Conservation (phyloP, 2,113 vertebrate species). For the Malurus alboscapulatus region DNA sequence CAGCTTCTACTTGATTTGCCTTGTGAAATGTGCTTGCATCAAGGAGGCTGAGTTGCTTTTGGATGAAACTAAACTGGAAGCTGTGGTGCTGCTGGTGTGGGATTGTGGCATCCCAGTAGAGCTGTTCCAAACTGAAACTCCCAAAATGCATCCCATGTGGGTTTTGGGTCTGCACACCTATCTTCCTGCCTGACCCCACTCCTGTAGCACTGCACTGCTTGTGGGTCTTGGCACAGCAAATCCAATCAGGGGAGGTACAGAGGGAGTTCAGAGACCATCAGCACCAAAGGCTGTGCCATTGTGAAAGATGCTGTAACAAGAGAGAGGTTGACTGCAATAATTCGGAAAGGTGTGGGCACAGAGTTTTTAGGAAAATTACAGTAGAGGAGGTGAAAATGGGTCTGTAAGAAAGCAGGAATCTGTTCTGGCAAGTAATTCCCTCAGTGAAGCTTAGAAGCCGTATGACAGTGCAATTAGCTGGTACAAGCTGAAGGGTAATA, state of each 20-base stretch:
- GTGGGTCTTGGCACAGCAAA: background rate
- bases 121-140: background rate
- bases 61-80: background rate
- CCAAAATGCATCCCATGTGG: rapidly evolving
- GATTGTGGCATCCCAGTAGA: background rate
- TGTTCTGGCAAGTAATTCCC: background rate
- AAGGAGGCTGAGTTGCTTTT: background rate
- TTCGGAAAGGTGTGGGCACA: background rate
- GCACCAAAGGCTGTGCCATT: background rate
- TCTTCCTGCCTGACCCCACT: background rate
- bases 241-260: background rate
- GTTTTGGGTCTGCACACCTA: background rate
- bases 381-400: background rate
- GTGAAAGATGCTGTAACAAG: background rate
- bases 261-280: background rate
- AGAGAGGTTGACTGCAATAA: rapidly evolving
- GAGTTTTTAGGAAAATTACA: background rate
- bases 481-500: background rate
- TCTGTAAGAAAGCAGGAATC: background rate
- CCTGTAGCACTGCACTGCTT: background rate
- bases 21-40: background rate
- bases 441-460: background rate
- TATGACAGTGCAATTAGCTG: background rate
- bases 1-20: background rate
- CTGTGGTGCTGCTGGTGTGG: background rate